Evolutionary conservation across 2,113 vertebrate genomes (phyloP).

Genomic region (Corythornis cristatus): DNA sequence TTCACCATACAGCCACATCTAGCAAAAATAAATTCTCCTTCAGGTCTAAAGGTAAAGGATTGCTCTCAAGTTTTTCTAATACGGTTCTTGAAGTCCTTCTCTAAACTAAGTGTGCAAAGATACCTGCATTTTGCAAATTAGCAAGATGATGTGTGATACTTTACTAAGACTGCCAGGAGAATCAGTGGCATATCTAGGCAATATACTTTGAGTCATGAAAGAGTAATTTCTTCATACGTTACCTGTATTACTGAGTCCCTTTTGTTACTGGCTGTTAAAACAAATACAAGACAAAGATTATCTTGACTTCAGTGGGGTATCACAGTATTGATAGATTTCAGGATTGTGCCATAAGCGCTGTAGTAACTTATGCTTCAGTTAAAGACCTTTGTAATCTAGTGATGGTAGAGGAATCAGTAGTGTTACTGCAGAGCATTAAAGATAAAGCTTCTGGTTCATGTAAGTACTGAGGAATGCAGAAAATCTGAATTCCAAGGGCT

Average conservation of each 20-base stretch:
- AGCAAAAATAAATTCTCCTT: background rate
- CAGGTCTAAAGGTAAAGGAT: background rate
- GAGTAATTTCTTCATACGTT: background rate
- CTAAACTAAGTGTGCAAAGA: background rate
- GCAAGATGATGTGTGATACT: background rate
- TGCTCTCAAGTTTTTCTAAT: background rate
- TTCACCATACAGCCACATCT: background rate
- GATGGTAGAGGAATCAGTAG: background rate
- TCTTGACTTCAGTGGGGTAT: background rate
- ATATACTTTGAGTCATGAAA: background rate
- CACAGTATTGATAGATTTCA: background rate
- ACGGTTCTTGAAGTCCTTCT: background rate
- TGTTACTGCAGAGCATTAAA: background rate
- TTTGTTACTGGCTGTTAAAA: background rate
- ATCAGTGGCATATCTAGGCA: background rate
- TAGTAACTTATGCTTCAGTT: background rate
- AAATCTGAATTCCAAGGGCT: background rate
- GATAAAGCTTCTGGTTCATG: background rate
- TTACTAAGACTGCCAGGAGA: background rate
- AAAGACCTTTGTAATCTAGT: background rate
- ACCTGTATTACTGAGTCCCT: background rate
- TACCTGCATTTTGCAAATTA: background rate
- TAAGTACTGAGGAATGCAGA: background rate
- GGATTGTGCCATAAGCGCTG: background rate
- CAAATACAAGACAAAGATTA: background rate